Evolutionary conservation across 2,888 invertebrate species (phyloP).

Genomic region (Trichopoda pennipes): DNA sequence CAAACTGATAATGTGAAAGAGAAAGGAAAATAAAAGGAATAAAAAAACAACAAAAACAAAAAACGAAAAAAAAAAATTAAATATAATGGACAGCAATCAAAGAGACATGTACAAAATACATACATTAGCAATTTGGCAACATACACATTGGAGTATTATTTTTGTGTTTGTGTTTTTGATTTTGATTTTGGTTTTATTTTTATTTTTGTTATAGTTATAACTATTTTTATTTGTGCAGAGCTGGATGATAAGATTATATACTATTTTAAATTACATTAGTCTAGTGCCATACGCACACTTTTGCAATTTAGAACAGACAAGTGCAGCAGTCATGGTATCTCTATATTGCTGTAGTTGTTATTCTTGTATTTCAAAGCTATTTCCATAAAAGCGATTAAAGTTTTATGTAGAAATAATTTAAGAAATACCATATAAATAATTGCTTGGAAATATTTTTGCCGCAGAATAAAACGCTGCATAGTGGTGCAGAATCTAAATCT

Average conservation of each 20-base stretch:
- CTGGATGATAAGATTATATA: slow-evolving; percentile 61
- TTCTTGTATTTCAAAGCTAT: neutral
- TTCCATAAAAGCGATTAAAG: slow-evolving; percentile 22
- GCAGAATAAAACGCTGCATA: slow-evolving; percentile 1
- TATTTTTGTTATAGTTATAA: neutral
- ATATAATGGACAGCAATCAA: slow-evolving; percentile 63
- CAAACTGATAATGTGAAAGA: neutral
- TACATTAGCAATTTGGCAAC: slow-evolving; percentile 66
- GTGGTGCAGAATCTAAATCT: too few relatives aligned
- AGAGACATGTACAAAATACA: slow-evolving; percentile 60
- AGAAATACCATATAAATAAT: slow-evolving; percentile 34
- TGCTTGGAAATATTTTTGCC: slow-evolving; percentile 33
- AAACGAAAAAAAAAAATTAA: neutral
- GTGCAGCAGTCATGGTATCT: neutral
- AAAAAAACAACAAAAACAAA: slow-evolving; percentile 17
- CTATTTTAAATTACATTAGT: slow-evolving; percentile 53
- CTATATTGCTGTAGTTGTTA: too few relatives aligned
- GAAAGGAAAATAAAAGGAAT: slow-evolving; percentile 21
- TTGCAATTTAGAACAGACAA: slow-evolving; percentile 4
- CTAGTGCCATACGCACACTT: slow-evolving; percentile 14
- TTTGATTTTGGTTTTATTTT: too few relatives aligned
- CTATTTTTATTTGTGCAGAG: slow-evolving; percentile 22
- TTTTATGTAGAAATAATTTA: slow-evolving; percentile 12
- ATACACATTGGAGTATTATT: slow-evolving; percentile 21
- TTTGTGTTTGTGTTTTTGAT: slow-evolving; percentile 8